Base-by-base conservation (phyloP, 37 sponge, comb jelly and placozoan species). In the Mnemiopsis leidyi region DNA sequence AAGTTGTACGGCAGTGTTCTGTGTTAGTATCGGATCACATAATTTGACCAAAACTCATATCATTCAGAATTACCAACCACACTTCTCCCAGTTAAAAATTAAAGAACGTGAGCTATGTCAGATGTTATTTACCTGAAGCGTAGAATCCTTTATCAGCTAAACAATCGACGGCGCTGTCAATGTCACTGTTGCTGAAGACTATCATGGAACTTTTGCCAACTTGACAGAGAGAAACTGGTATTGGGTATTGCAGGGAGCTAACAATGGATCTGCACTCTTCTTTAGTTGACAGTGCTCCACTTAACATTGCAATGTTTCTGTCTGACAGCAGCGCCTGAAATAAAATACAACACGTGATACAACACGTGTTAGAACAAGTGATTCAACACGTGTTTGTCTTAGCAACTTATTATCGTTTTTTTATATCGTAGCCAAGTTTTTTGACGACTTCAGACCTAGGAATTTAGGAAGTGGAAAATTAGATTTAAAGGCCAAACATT, bases 101-200 rank as follows among this genome's bases (percentile, higher is more conserved):
- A n/a, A n/a, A n/a, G n/a, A n/a, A n/a, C n/a, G n/a, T n/a, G n/a
- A n/a, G n/a, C n/a, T n/a, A n/a, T n/a, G n/a, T n/a, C n/a, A n/a
- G n/a, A 13, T 67, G 20, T 20, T 67, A 67, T 28, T 71, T 71
- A 79, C 82, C 82, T 36, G 35, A 79, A 36, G 37, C 82, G 29
- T 18, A 36, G 82, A 79, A 79, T 32, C 21, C 82, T 29, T 79
- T 79, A 7, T 79, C 82, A 79, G 37, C 37, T 7, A 32, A 23
- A 33, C 37, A 36, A 23, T 79, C 37, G 1, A 35, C 82, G 34
- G 82, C 82, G 34, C 82, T 79, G 29, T 79, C 82, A 33, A 79
- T 35, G 34, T 79, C 82, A 33, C 36, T 34, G 37, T 32, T 35
- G 13, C 37, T 35, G 21, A 79, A 79, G 30, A 79, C 82, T 33